A percentile compares a stretch with the other conserved stretches of the same genome.
phyloP scores from a whole-genome alignment of 2,113 vertebrate genomes.

The Orthonyx spaldingii region DNA sequence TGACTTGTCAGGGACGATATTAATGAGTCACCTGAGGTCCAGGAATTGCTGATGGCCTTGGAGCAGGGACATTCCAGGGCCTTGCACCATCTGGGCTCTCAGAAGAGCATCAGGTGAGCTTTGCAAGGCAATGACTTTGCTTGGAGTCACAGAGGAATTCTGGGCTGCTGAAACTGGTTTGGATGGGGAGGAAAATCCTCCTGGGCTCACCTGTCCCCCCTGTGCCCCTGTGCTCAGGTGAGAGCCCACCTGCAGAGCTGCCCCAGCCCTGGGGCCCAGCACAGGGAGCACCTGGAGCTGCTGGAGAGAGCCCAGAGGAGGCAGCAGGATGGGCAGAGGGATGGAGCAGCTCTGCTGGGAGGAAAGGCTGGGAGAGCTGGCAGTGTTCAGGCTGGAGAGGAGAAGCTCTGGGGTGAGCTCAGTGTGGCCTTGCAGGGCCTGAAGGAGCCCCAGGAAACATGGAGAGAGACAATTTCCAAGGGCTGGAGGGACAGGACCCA shows the following conservation, averaged over 20 bases:
- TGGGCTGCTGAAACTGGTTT: neutral
- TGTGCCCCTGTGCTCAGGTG: neutral
- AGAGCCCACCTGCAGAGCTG: neutral
- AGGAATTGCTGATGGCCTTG: neutral
- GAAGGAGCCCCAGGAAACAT: no score
- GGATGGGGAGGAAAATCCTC: neutral
- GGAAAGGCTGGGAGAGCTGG: no score
- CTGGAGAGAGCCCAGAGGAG: neutral
- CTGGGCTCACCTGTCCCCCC: neutral
- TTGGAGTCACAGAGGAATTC: neutral
- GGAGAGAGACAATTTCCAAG: no score
- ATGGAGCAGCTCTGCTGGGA: neutral
- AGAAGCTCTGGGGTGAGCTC: no score
- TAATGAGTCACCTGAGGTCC: constrained; percentile 17
- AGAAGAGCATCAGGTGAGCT: neutral
- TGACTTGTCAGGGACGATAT: neutral
- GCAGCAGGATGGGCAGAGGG: neutral
- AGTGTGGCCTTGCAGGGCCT: no score
- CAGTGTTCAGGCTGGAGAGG: neutral
- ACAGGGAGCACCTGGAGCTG: neutral
- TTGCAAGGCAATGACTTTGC: neutral
- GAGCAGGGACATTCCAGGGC: neutral
- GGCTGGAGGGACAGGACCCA: no score
- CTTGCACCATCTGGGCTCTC: neutral
- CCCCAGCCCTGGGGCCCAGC: neutral